These are phyloP conservation scores for Taurulus bubalis DNA, from an alignment of 2,113 vertebrate species.

Conservation along the genomic window DNA sequence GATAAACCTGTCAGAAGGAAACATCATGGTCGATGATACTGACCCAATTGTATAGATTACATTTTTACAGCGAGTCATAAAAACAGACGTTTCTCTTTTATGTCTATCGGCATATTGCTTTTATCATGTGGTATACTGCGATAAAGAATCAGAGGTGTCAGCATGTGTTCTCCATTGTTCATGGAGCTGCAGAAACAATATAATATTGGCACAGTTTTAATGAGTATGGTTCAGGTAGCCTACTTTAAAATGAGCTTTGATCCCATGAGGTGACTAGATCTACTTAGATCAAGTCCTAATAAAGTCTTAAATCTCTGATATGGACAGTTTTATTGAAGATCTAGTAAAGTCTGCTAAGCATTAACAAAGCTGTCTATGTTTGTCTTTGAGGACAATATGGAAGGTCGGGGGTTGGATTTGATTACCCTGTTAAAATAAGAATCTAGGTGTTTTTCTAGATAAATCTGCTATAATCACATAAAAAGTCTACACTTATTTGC, in stretches of 20 bases:
- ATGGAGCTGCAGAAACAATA: background rate
- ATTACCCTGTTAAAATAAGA: background rate
- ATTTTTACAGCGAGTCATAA: constrained; percentile 43
- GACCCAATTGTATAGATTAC: background rate
- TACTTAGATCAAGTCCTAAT: background rate
- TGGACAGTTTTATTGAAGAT: background rate
- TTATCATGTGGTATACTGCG: background rate
- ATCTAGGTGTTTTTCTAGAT: background rate
- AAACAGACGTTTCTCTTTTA: constrained; percentile 22
- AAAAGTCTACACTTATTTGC: background rate
- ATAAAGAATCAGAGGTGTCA: constrained; percentile 34
- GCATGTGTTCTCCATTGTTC: background rate
- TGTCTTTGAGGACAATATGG: background rate
- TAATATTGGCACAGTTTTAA: constrained; percentile 2
- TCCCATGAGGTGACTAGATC: background rate
- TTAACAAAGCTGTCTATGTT: background rate
- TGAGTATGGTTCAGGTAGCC: background rate
- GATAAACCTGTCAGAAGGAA: background rate
- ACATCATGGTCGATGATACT: background rate
- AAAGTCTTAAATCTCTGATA: background rate
- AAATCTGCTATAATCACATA: background rate
- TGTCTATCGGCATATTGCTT: background rate
- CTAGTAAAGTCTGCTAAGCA: background rate
- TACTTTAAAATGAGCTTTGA: background rate
- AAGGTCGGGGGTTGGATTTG: background rate